Conservation (phyloP, 2,797 vertebrate species). For the Zalophus californianus region DNA sequence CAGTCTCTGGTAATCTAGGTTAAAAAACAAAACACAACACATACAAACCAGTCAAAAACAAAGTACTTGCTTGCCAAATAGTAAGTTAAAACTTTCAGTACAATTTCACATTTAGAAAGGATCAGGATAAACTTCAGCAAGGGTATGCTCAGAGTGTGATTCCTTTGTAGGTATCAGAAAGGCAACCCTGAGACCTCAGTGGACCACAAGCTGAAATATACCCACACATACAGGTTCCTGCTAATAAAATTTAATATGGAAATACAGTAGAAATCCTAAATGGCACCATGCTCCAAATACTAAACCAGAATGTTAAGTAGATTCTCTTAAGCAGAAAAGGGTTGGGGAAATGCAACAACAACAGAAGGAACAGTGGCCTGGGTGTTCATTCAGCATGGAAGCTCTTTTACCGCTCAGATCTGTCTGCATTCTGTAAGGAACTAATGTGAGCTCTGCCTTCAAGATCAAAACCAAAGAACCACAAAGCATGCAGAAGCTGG, state of each 20-base stretch:
- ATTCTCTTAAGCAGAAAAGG: neutral
- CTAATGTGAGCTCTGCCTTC: neutral
- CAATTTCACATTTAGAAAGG: slow-evolving; percentile 56
- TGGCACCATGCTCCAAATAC: slow-evolving; percentile 32
- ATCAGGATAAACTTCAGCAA: slow-evolving; percentile 40
- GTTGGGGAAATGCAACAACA: neutral
- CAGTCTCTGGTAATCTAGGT: slow-evolving; percentile 98
- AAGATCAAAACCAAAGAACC: slow-evolving; percentile 26
- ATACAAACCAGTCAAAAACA: slow-evolving; percentile 78
- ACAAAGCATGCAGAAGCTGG: neutral
- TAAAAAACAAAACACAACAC: slow-evolving; percentile 32
- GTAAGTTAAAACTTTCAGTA: neutral
- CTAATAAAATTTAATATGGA: slow-evolving; percentile 28
- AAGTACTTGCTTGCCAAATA: slow-evolving; percentile 32
- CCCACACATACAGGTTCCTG: neutral
- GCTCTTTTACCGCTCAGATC: neutral
- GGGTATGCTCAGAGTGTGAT: neutral
- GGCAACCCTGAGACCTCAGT: neutral
- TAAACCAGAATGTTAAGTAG: neutral
- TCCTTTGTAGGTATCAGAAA: neutral
- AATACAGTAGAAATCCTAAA: slow-evolving; percentile 57
- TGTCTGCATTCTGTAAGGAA: neutral
- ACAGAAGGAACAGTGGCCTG: neutral
- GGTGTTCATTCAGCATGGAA: neutral
- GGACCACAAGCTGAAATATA: slow-evolving; percentile 13